Evolutionary conservation across 2,888 invertebrate genomes (phyloP), one percentile per base, ranked within the genome.

Genomic region (Rotaria macrura): DNA sequence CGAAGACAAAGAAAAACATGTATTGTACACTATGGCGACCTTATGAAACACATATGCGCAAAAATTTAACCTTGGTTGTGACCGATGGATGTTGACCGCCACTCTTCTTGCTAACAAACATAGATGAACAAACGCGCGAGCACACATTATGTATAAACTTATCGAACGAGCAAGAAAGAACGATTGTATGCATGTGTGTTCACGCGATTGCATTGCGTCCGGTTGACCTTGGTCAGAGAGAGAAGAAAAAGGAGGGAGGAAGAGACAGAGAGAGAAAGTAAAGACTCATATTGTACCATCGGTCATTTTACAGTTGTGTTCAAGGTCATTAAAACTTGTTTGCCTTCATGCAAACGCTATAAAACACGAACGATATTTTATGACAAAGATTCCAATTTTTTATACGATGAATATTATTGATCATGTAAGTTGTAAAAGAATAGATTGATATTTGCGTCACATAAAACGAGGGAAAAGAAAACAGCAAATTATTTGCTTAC

Each of bases 71-170:
- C 65, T 65, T 65, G 65, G 34, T 65, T 65, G 34, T 65, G 65
- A 65, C 65, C 65, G 65, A 65, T 65, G 34, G 65, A 65, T 65
- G 65, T 65, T 65, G 65, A 65, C 65, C 65, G 65, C 34, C 34
- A 65, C 65, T 65, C n/a, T 5, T 57, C 29, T 29, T 29, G 14
- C n/a, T 57, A 57, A 57, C 55, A 57, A 34, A 52, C 23, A 52
- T 52, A 23, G 20, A 52, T 52, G 52, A 65, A 65, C 6, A 65
- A 65, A 65, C 34, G 17, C 34, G 34, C 65, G 34, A 14, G 34
- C 34, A 65, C 65, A 65, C 65, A 34, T 65, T 65, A 65, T 65
- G 65, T 65, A 65, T 65, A 29, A 65, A 65, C 34, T 65, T 65
- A 65, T 65, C 65, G 65, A 65, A 65, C 65, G 65, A 65, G 34